Conservation (phyloP, 2,888 invertebrate genomes). For the Rhaphigaster nebulosa region DNA sequence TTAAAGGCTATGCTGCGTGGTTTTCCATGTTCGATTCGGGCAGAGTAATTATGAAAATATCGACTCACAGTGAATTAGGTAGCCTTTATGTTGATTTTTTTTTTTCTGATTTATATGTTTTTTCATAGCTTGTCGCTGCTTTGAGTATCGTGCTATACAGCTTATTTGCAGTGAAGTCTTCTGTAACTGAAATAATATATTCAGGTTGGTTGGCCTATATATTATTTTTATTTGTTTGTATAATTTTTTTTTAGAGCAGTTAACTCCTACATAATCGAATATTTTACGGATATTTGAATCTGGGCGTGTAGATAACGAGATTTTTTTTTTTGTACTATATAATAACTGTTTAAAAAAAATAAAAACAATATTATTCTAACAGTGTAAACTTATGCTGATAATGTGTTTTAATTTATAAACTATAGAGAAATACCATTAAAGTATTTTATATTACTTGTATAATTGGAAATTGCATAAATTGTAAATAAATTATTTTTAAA, state of each 20-base stretch:
- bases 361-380: conserved; percentile 40
- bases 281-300: conserved; percentile 3
- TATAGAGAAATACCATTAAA: conserved; percentile 57
- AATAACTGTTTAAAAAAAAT: neutral
- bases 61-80: conserved; percentile 30
- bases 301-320: neutral
- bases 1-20: conserved; percentile 29
- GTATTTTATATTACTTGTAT: conserved; percentile 60
- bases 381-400: conserved; percentile 42
- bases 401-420: conserved; percentile 47
- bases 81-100: conserved; percentile 41
- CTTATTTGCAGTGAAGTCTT: conserved; percentile 60
- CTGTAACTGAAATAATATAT: conserved; percentile 46
- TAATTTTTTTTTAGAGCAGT: neutral
- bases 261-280: conserved; percentile 16
- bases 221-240: neutral
- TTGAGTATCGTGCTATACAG: conserved; percentile 54
- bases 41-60: neutral
- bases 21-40: conserved; percentile 15
- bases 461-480: conserved; percentile 60
- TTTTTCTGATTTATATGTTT: conserved; percentile 53
- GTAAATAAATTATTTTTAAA: conserved; percentile 63
- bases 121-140: conserved; percentile 54
- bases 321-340: conserved; percentile 15
- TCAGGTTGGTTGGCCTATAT: conserved; percentile 56